A percentile compares a stretch with the other conserved stretches of the same genome.
phyloP scores from a whole-genome alignment of 2,888 invertebrate species.

The Ophion slaviceki region DNA sequence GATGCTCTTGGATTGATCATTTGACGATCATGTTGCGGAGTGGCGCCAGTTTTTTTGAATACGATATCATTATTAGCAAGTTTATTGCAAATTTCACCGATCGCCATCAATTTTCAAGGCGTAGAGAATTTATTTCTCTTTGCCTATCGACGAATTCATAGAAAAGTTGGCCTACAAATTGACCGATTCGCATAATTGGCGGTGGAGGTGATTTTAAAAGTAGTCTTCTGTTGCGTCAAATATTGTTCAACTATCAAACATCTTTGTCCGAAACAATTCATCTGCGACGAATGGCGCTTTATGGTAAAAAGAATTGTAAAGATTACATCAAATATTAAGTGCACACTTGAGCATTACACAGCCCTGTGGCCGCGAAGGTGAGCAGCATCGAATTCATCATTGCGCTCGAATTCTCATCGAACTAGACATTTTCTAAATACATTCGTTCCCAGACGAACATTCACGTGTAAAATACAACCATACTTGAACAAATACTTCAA shows the following conservation, averaged over 20 bases:
- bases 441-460: not conserved
- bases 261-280: no score
- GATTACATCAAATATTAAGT: not conserved
- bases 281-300: not conserved
- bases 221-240: not conserved
- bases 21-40: not conserved
- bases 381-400: constrained; percentile 2
- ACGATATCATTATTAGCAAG: not conserved
- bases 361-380: not conserved
- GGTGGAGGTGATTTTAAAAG: not conserved
- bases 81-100: not conserved
- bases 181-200: not conserved
- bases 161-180: not conserved
- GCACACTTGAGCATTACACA: not conserved
- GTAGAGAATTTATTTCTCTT: not conserved
- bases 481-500: not conserved
- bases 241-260: no score
- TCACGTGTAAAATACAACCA: not conserved
- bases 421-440: not conserved
- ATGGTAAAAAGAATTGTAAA: not conserved
- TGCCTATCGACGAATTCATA: not conserved
- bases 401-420: constrained; percentile 11
- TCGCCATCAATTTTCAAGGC: not conserved
- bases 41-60: not conserved
- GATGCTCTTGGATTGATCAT: not conserved